These are phyloP conservation scores for Lasioglossum pauxillum DNA, from an alignment of 2,888 invertebrate species.

Conservation along the genomic window DNA sequence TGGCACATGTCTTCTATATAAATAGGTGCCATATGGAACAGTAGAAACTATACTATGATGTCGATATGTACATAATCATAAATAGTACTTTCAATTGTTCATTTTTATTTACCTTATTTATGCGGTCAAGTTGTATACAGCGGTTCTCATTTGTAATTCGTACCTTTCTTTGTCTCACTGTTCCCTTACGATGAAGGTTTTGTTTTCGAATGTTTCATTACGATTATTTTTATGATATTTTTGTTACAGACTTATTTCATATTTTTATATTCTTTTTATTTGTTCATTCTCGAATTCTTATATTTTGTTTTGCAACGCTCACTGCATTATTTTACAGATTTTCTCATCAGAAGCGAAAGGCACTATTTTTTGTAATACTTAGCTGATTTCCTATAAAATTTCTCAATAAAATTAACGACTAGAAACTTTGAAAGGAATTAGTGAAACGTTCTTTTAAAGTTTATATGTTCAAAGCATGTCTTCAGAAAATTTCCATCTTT, in stretches of 20 bases:
- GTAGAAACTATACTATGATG: neutral
- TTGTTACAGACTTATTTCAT: neutral
- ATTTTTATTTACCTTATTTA: neutral
- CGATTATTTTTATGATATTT: neutral
- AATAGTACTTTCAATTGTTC: neutral
- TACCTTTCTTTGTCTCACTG: neutral
- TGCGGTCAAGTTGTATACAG: neutral
- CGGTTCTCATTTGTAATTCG: neutral
- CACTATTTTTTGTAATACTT: neutral
- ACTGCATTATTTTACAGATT: neutral
- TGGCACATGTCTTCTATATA: neutral
- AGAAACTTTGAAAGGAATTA: neutral
- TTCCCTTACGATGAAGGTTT: neutral
- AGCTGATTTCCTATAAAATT: neutral
- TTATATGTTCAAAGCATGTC: neutral
- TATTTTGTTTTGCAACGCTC: neutral
- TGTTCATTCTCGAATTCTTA: neutral
- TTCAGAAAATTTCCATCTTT: neutral
- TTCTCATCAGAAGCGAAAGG: neutral
- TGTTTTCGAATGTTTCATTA: neutral
- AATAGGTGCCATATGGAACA: conserved; percentile 37
- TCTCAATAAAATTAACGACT: neutral
- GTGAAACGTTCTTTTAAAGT: neutral
- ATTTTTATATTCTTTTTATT: neutral
- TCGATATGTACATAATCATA: neutral